These are phyloP conservation scores for Mustela lutreola DNA, from an alignment of 2,113 vertebrate species.

Conservation along the genomic window DNA sequence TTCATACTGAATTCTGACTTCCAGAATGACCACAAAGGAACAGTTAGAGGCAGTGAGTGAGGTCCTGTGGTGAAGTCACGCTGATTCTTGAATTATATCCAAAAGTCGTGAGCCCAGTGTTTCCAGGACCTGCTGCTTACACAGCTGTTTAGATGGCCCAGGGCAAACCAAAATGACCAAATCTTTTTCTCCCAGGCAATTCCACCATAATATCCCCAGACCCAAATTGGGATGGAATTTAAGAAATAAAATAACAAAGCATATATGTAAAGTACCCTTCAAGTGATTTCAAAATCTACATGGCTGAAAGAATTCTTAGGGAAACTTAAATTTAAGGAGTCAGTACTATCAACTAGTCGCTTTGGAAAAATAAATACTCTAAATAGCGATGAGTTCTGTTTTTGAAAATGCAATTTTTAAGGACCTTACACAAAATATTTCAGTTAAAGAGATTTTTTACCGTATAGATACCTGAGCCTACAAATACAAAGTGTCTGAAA, in stretches of 20 bases:
- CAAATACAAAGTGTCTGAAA: slow-evolving; percentile 46
- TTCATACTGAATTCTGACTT: slow-evolving; percentile 72
- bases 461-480: not conserved
- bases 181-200: not conserved
- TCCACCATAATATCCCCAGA: not conserved
- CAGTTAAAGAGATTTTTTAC: slow-evolving; percentile 50
- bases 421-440: slow-evolving; percentile 7
- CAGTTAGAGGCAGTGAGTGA: slow-evolving; percentile 35
- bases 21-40: slow-evolving; percentile 73
- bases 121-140: slow-evolving; percentile 62
- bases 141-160: slow-evolving; percentile 72
- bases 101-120: slow-evolving; percentile 23
- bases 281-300: not conserved
- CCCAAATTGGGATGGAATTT: not conserved
- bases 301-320: not conserved
- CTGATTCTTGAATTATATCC: slow-evolving; percentile 52
- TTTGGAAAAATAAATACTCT: slow-evolving; percentile 1
- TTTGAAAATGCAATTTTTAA: slow-evolving; percentile 17
- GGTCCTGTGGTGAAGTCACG: not conserved
- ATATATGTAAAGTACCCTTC: not conserved
- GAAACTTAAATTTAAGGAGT: slow-evolving; percentile 26
- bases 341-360: not conserved
- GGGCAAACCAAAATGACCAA: slow-evolving; percentile 41
- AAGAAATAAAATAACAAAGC: slow-evolving; percentile 3
- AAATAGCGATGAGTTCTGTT: slow-evolving; percentile 16